These are phyloP conservation scores for Eubasilissa regina DNA, from an alignment of 1,140 invertebrate species.

Conservation along the genomic window DNA sequence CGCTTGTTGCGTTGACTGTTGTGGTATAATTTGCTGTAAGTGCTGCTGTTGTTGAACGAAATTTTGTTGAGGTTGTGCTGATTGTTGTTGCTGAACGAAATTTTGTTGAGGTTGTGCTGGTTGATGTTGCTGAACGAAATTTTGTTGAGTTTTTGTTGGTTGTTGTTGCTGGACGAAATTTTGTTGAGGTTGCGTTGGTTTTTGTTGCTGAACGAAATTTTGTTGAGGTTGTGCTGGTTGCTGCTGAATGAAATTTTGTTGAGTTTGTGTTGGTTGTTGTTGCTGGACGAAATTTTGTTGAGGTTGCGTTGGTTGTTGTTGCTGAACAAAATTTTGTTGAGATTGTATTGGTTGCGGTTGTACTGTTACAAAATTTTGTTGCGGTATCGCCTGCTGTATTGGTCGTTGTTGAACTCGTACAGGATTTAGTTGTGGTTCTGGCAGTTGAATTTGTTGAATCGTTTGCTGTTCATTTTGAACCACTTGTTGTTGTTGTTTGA, in stretches of 20 bases:
- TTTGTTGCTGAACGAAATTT: background rate
- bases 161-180: conserved; percentile 21
- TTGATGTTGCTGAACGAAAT: background rate
- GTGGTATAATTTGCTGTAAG: conserved; percentile 59
- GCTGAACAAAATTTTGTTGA: conserved; percentile 21
- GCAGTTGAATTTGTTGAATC: conserved; percentile 54
- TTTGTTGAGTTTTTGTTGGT: background rate
- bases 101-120: background rate
- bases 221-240: background rate
- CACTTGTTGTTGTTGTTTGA: background rate
- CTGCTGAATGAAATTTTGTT: conserved; percentile 57
- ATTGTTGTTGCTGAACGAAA: conserved; percentile 42
- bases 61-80: conserved; percentile 59
- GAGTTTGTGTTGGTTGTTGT: background rate
- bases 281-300: conserved; percentile 60
- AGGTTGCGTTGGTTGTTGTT: conserved; percentile 41
- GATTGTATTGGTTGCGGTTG: conserved; percentile 21
- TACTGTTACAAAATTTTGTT: background rate
- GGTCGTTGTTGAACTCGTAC: background rate
- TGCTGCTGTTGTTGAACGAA: conserved; percentile 61
- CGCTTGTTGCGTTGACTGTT: too few species aligned
- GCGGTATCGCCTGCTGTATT: background rate
- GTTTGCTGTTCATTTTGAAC: conserved; percentile 67
- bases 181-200: background rate
- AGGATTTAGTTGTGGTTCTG: conserved; percentile 51